Conservation (phyloP, 2,113 vertebrate genomes). For the Chloebia gouldiae region DNA sequence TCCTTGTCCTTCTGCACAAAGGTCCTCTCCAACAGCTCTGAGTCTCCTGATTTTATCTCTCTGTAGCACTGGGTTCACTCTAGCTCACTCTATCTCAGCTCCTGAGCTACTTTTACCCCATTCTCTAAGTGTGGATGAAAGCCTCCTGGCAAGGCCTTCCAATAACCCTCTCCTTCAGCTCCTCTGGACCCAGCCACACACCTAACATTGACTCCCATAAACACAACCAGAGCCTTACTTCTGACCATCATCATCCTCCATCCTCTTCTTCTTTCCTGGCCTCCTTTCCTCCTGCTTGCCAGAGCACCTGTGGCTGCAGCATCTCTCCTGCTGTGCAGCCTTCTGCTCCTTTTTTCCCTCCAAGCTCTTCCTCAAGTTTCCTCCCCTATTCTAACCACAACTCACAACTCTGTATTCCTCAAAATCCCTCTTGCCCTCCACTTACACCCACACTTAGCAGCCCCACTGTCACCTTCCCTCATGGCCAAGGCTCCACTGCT, state of each 20-base stretch:
- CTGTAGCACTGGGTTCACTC: not conserved
- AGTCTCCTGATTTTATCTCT: not conserved
- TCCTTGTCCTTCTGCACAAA: not conserved
- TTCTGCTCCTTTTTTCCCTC: not conserved
- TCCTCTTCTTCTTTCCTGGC: not conserved
- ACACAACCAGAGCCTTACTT: not conserved
- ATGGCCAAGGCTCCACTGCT: rapidly evolving
- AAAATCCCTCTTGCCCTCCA: not conserved
- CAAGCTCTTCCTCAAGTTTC: not conserved
- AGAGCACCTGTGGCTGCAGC: not conserved
- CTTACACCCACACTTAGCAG: not conserved
- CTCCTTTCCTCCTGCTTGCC: not conserved
- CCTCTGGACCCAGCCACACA: not conserved
- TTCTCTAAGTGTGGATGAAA: not conserved
- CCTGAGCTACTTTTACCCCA: not conserved
- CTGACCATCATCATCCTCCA: not conserved
- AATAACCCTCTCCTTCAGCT: not conserved
- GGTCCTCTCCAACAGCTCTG: not conserved
- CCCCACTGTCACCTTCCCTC: not conserved
- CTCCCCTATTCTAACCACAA: not conserved
- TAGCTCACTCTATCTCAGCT: not conserved
- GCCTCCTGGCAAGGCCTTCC: not conserved
- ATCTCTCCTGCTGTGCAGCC: not conserved
- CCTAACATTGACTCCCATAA: not conserved
- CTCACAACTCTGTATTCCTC: rapidly evolving